phyloP scores from a whole-genome alignment of 2,888 invertebrate species.

The Patella ulyssiponensis region DNA sequence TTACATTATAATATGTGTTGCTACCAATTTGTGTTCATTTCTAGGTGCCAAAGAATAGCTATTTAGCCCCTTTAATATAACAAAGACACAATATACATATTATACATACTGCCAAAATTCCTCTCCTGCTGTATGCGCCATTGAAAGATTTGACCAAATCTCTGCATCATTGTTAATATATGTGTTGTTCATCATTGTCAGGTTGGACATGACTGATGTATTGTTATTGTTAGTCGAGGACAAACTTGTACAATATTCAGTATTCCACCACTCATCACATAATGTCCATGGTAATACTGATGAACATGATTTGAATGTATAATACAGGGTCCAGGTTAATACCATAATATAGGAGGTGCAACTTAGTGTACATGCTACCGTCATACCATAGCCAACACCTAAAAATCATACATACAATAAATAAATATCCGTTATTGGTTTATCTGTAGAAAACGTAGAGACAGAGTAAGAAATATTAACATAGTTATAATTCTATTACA shows the following conservation, averaged over 20 bases:
- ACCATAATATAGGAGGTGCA: slow-evolving; percentile 18
- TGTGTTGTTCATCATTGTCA: not conserved
- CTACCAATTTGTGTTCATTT: too few species aligned
- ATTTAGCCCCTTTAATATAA: too few species aligned
- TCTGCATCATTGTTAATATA: not conserved
- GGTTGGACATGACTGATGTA: not conserved
- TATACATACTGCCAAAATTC: slow-evolving; percentile 18
- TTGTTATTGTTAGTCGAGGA: not conserved
- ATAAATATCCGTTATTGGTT: too few species aligned
- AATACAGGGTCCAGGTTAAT: slow-evolving; percentile 21
- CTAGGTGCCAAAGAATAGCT: too few species aligned
- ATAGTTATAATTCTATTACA: too few species aligned
- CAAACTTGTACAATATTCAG: slow-evolving; percentile 12
- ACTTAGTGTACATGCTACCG: not conserved
- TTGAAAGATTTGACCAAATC: not conserved
- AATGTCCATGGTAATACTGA: slow-evolving; percentile 25
- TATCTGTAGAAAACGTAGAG: too few species aligned
- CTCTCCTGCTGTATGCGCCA: slow-evolving; percentile 9
- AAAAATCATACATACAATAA: too few species aligned
- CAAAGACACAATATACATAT: too few species aligned
- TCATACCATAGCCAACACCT: slow-evolving; percentile 22
- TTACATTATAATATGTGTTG: too few species aligned
- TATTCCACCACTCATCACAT: slow-evolving; percentile 27
- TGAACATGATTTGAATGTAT: slow-evolving; percentile 16
- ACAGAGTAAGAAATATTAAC: too few species aligned